Base-by-base conservation (phyloP, 37 sponge, comb jelly and placozoan genomes). In the Beroe forskalii region DNA sequence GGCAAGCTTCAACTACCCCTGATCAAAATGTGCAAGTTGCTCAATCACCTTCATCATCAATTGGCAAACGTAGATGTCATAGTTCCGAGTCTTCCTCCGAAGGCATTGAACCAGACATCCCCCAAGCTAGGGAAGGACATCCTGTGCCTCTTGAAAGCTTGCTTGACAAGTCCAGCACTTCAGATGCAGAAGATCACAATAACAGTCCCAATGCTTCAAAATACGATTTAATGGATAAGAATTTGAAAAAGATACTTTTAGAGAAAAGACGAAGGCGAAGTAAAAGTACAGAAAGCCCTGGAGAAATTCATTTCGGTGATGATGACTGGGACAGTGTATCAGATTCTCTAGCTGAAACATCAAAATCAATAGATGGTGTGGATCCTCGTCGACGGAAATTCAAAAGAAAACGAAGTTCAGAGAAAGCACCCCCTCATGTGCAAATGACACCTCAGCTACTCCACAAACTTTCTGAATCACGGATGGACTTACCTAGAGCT, bases 1-100 rank as follows among this genome's bases (percentile, higher is more conserved):
- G 38, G 4, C 19, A 69, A 2, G 6, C 72, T 19, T 28, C 38
- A 4, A 32, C 12, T 14, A 69, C 72, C 17, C 72, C 72, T 14
- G 72, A 69, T 33, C 55, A 48, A n/a, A n/a, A n/a, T n/a, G 38
- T 9, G 19, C n/a, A 32, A 2, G n/a, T 37, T n/a, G 30, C 86
- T 23, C 40, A 43, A 80, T 27, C 86, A 23, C 55, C 4, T 19
- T 6, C 30, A 3, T 30, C 66, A 63, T 28, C 30, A 8, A 36
- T 39, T 28, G 75, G 35, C 40, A 48, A 48, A 48, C 12, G 12
- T 6, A 48, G 55, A 48, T 48, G 55, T 48, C 55, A 48, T n/a
- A 72, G 31, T 39, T 72, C 75, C 2, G 75, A 48, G 30, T 80
- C 86, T 30, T 80, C 86, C 0, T 80, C 86, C 9, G 86, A 80